Evolutionary conservation across 2,113 vertebrate genomes (phyloP).

Genomic region (Bungarus multicinctus): DNA sequence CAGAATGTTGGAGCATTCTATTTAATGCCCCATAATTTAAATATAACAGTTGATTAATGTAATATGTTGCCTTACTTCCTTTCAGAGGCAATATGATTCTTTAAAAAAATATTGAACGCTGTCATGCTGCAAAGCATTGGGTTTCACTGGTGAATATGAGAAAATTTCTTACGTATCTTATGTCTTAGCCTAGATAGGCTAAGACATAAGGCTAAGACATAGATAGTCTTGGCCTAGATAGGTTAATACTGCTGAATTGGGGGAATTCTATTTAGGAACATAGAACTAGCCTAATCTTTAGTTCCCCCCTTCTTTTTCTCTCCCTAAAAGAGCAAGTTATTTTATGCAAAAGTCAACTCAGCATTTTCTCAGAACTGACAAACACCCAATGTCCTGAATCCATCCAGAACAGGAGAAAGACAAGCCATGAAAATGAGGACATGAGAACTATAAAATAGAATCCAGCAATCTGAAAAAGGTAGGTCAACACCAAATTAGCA

Average conservation of each 20-base stretch:
- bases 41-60: neutral
- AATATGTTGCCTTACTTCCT: neutral
- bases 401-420: neutral
- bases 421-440: neutral
- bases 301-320: neutral
- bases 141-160: neutral
- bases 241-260: neutral
- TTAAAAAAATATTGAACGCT: neutral
- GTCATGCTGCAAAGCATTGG: neutral
- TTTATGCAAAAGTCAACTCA: neutral
- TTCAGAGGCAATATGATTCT: neutral
- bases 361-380: neutral
- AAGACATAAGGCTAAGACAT: too few relatives aligned
- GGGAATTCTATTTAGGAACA: neutral
- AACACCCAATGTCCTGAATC: neutral
- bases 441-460: conserved; percentile 1
- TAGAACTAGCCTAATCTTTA: neutral
- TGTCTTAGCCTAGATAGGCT: neutral
- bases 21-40: neutral
- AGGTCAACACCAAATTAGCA: neutral
- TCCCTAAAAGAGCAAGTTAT: neutral
- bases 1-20: neutral
- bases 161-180: neutral
- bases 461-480: neutral
- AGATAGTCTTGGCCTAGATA: too few relatives aligned